Percentiles rank a stretch among this genome's conserved stretches.
phyloP scores from a whole-genome alignment of 2,113 vertebrate genomes.

The Leiothrix lutea region DNA sequence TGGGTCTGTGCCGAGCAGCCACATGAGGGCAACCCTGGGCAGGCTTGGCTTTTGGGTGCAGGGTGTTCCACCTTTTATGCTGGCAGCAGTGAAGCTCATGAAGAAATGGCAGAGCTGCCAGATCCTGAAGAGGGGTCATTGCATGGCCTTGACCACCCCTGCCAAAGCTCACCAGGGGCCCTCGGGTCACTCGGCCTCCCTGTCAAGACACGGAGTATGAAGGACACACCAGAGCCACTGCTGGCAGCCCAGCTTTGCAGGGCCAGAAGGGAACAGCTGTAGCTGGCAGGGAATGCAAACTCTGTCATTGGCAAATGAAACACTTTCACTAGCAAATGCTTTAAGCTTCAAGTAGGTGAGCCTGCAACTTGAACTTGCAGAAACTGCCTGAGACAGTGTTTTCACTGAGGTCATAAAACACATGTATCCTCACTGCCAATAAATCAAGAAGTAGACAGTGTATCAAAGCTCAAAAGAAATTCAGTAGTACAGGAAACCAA shows the following conservation, averaged over 20 bases:
- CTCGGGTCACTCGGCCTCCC: neutral
- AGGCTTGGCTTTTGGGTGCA: neutral
- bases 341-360: neutral
- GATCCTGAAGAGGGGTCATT: neutral
- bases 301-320: neutral
- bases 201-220: fast-evolving
- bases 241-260: neutral
- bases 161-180: neutral
- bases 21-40: neutral
- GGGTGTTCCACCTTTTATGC: neutral
- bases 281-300: neutral
- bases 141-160: neutral
- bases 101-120: neutral
- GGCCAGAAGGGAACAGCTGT: neutral
- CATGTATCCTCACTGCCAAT: neutral
- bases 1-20: neutral
- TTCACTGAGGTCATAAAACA: neutral
- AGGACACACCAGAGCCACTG: neutral
- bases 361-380: neutral
- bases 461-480: neutral
- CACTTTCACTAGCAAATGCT: neutral
- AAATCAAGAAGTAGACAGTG: neutral
- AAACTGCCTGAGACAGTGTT: neutral
- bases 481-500: neutral
- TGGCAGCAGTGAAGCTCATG: neutral